Conservation (phyloP, 2,888 invertebrate species). For the Lepidocyrtoides sp. region DNA sequence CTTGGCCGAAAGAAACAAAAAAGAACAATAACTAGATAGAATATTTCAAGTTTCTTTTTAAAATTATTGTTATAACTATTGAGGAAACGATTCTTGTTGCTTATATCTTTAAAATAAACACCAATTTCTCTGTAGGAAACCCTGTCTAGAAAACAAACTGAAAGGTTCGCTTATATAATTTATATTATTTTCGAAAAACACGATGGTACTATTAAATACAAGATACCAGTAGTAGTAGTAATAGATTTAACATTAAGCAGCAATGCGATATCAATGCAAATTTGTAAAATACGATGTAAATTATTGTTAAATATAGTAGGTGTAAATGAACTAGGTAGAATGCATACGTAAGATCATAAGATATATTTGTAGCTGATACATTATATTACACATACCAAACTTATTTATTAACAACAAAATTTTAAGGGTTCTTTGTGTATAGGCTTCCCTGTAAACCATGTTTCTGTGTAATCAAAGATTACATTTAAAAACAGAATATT, state of each 20-base stretch:
- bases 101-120: too few relatives aligned
- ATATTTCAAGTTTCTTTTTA: too few relatives aligned
- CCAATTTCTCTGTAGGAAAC: not conserved
- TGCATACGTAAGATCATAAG: not conserved
- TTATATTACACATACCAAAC: not conserved
- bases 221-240: too few relatives aligned
- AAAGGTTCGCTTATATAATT: not conserved
- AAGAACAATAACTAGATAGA: too few relatives aligned
- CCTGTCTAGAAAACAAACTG: not conserved
- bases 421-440: not conserved
- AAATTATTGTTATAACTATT: too few relatives aligned
- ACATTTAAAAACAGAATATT: not conserved
- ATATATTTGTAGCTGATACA: not conserved
- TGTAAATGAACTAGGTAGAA: not conserved
- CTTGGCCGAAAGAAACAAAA: too few relatives aligned
- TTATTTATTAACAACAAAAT: not conserved
- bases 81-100: too few relatives aligned
- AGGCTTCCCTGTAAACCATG: not conserved
- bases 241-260: conserved; percentile 9
- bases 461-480: too few relatives aligned
- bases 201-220: conserved; percentile 24
- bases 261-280: conserved; percentile 78
- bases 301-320: not conserved
- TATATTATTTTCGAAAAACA: not conserved
- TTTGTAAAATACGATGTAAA: not conserved